Evolutionary conservation across 2,888 invertebrate species (phyloP).

Genomic region (Auanema freiburgensis): DNA sequence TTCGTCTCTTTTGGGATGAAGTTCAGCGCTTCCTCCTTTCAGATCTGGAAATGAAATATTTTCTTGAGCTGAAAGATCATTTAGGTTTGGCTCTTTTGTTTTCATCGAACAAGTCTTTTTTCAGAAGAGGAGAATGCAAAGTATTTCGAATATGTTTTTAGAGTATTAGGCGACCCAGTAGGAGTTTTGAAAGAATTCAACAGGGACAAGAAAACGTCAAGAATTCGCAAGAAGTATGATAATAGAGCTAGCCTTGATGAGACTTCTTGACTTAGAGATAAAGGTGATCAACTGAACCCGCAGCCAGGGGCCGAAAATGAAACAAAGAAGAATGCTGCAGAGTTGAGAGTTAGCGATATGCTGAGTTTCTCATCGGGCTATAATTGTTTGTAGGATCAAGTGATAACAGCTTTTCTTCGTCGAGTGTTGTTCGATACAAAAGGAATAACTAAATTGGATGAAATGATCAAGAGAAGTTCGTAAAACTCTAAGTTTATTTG

Average conservation of each 20-base stretch:
- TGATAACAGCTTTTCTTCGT: not conserved
- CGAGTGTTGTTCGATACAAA: slow-evolving; percentile 4
- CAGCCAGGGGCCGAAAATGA: too few relatives aligned
- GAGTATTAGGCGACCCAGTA: not conserved
- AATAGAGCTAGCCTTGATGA: too few relatives aligned
- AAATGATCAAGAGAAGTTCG: slow-evolving; percentile 5
- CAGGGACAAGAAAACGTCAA: not conserved
- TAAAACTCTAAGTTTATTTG: not conserved
- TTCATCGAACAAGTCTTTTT: not conserved
- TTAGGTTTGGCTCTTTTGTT: slow-evolving; percentile 7
- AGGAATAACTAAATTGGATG: slow-evolving; percentile 1
- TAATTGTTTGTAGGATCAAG: not conserved
- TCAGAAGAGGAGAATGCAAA: slow-evolving; percentile 2
- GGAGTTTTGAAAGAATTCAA: not conserved
- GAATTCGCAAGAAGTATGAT: not conserved
- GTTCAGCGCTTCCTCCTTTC: not conserved
- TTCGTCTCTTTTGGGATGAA: slow-evolving; percentile 14
- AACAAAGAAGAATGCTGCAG: too few relatives aligned
- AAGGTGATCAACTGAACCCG: not conserved
- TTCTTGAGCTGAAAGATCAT: not conserved
- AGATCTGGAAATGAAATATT: not conserved
- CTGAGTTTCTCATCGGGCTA: too few relatives aligned
- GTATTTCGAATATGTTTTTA: slow-evolving; percentile 3
- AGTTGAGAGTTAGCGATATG: too few relatives aligned
- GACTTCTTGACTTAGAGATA: slow-evolving; percentile 2